These are phyloP conservation scores for Noctua pronuba DNA, from an alignment of 2,888 invertebrate genomes.

Conservation along the genomic window DNA sequence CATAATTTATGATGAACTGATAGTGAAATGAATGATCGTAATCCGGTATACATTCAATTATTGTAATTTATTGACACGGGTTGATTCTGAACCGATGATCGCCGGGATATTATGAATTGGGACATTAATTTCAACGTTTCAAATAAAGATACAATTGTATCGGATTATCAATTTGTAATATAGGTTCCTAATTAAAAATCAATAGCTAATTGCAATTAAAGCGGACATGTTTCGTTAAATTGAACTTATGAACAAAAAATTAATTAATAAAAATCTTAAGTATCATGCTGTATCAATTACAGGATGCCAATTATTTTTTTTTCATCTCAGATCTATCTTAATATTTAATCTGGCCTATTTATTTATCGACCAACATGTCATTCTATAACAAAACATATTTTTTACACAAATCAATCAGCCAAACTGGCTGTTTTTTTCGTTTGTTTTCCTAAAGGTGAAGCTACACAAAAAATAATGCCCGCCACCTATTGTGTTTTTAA, in stretches of 20 bases:
- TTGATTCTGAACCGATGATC: conserved; percentile 19
- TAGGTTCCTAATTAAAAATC: conserved; percentile 21
- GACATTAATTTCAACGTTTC: conserved; percentile 12
- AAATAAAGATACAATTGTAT: neutral
- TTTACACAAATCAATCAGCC: conserved; percentile 39
- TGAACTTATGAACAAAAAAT: conserved; percentile 15
- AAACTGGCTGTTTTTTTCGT: neutral
- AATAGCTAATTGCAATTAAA: conserved; percentile 25
- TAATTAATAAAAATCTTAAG: conserved; percentile 16
- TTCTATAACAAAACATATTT: conserved; percentile 28
- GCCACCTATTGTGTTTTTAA: conserved; percentile 55
- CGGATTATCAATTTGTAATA: conserved; percentile 5
- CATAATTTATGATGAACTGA: neutral
- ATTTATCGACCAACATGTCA: conserved; percentile 11
- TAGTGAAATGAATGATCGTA: neutral
- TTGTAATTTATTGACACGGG: conserved; percentile 15
- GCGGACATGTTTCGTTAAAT: conserved; percentile 3
- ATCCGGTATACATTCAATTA: conserved; percentile 15
- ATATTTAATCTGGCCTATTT: conserved; percentile 13
- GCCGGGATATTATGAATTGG: neutral
- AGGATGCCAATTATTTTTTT: neutral
- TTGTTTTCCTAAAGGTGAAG: conserved; percentile 25
- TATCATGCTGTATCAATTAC: conserved; percentile 29
- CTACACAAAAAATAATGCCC: conserved; percentile 46
- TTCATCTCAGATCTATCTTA: neutral